These are phyloP conservation scores for Acrossocheilus fasciatus DNA, from an alignment of 2,797 vertebrate genomes.

Conservation along the genomic window DNA sequence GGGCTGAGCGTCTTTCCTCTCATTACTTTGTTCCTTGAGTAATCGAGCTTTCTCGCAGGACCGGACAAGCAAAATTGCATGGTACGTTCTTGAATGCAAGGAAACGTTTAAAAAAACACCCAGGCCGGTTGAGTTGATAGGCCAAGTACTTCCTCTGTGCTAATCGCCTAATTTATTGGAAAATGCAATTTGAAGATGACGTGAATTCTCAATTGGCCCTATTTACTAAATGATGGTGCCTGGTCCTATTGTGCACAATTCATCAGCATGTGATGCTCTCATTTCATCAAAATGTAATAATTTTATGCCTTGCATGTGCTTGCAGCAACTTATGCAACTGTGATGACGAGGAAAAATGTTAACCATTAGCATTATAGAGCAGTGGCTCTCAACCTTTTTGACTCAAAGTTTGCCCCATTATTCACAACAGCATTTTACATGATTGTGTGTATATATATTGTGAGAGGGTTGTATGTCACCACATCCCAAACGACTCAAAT, in stretches of 20 bases:
- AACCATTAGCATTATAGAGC: background rate
- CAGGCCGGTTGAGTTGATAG: conserved; percentile 8
- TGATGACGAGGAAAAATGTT: background rate
- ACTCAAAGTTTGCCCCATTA: background rate
- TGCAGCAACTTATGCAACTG: background rate
- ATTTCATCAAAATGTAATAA: conserved; percentile 9
- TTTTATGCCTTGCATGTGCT: background rate
- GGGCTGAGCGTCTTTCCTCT: conserved; percentile 73
- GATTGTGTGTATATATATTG: too few species aligned
- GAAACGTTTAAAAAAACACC: conserved; percentile 28
- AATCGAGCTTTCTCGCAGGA: conserved; percentile 57
- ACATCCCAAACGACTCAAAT: too few species aligned
- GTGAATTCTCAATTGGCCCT: background rate
- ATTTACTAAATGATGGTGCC: conserved; percentile 30
- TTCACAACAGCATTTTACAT: background rate
- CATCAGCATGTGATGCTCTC: background rate
- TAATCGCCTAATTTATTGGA: conserved; percentile 27
- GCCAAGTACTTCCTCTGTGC: conserved; percentile 20
- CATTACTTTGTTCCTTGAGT: conserved; percentile 73
- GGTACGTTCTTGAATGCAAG: conserved; percentile 6
- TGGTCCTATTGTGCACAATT: conserved; percentile 20
- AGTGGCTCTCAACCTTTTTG: background rate
- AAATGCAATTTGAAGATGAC: conserved; percentile 24
- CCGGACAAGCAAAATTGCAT: conserved; percentile 40
- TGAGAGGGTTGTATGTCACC: too few species aligned